These are phyloP conservation scores for Panurus biarmicus DNA, from an alignment of 2,113 vertebrate genomes.

Conservation along the genomic window DNA sequence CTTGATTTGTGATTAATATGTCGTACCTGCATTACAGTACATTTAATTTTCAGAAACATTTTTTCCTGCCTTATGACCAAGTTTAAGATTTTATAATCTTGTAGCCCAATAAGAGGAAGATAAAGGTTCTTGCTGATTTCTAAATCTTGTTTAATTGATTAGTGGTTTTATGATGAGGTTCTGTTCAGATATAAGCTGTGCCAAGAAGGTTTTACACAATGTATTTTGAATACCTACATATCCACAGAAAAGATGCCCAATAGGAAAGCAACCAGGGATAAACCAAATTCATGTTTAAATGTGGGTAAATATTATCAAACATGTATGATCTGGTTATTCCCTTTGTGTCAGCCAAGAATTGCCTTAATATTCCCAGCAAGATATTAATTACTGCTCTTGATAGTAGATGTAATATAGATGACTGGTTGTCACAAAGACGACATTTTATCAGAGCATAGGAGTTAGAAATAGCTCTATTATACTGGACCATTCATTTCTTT, in stretches of 20 bases:
- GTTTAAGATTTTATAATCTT: neutral
- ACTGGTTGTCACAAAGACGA: neutral
- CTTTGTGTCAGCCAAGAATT: neutral
- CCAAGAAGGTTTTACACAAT: neutral
- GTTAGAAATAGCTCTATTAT: neutral
- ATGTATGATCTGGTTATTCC: neutral
- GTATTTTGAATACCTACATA: neutral
- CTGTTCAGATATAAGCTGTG: neutral
- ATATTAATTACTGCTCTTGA: neutral
- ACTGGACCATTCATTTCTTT: neutral
- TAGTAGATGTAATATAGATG: neutral
- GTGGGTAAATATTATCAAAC: neutral
- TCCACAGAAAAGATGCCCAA: neutral
- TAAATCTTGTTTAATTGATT: neutral
- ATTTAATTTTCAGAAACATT: neutral
- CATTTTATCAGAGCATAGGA: neutral
- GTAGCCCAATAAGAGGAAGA: neutral
- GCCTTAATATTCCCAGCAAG: neutral
- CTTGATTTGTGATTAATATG: neutral
- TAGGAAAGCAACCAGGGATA: neutral
- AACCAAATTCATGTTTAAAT: neutral
- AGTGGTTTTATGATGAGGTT: neutral
- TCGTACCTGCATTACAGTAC: neutral
- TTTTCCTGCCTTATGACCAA: neutral
- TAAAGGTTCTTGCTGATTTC: neutral